A percentile compares a stretch with the other conserved stretches of the same genome.
phyloP scores from a whole-genome alignment of 2,797 vertebrate species.

The Rhinogobio ventralis region DNA sequence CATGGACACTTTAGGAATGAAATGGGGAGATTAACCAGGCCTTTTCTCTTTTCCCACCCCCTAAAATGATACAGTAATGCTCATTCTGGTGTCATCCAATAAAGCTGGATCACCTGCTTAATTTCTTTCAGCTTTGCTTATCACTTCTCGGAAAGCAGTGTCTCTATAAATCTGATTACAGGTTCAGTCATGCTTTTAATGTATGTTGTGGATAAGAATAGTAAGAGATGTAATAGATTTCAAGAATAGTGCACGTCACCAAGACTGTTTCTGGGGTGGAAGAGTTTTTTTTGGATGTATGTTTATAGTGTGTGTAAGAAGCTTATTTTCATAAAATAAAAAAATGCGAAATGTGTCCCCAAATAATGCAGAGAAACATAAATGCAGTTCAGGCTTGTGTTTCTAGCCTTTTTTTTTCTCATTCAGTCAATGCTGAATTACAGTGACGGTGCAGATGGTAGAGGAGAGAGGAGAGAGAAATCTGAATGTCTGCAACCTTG shows the following conservation, averaged over 20 bases:
- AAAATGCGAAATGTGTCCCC: background rate
- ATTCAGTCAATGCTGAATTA: background rate
- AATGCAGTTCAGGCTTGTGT: background rate
- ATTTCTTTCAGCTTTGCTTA: slow-evolving; percentile 27
- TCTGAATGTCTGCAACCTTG: background rate
- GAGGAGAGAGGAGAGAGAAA: background rate
- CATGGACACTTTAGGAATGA: slow-evolving; percentile 1
- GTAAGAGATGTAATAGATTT: slow-evolving; percentile 3
- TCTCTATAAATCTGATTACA: slow-evolving; percentile 64
- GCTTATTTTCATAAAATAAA: slow-evolving; percentile 43
- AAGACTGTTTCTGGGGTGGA: background rate
- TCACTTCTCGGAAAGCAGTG: slow-evolving; percentile 51
- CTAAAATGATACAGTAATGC: slow-evolving; percentile 2
- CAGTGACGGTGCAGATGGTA: background rate
- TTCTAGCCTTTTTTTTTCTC: background rate
- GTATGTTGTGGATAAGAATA: slow-evolving; percentile 17
- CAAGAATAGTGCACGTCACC: background rate
- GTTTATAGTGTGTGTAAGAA: slow-evolving; percentile 27
- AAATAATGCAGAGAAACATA: background rate
- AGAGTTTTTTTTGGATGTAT: slow-evolving; percentile 26
- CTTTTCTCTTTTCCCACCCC: slow-evolving; percentile 11
- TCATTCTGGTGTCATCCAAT: slow-evolving; percentile 9
- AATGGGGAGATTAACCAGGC: background rate
- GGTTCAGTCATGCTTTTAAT: slow-evolving; percentile 12
- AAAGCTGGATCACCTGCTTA: background rate